Base-by-base conservation (phyloP, 1,140 invertebrate genomes). In the Pogonognathellus flavescens region DNA sequence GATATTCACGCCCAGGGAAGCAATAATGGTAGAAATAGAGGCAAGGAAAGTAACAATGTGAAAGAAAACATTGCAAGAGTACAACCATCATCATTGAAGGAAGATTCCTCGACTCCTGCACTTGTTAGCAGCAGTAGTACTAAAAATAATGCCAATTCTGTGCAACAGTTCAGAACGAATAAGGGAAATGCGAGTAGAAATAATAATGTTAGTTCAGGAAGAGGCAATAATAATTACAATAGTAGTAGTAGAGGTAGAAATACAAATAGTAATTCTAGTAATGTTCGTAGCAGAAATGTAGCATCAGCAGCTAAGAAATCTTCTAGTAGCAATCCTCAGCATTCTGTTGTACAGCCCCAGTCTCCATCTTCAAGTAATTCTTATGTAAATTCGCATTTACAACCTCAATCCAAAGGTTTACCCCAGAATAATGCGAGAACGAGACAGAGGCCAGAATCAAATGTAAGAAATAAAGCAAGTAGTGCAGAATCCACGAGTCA, bases 251-350 rank as follows among this genome's bases (percentile, higher is more conserved):
- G 31, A 18, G 41, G 31, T 76, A 76, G 41, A 49, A 76, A 31
- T 16, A 6, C n/a, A 49, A 76, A 31, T 76, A n/a, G n/a, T n/a
- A 76, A 76, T 66, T 66, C 62, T 76, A 76, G 70, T n/a, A n/a
- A n/a, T 76, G 70, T 76, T 76, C 25, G 41, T 76, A 76, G 31
- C n/a, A 31, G 70, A 57, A 57, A n/a, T 49, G 41, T 76, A n/a
- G 41, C 31, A 18, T 25, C 31, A 20, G 31, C 70, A 18, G 31
- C 41, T 16, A 76, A 76, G n/a, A 49, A 49, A 76, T 5, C 70
- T 76, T n/a, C 31, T 31, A 76, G 9, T 13, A 66, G 25, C 25
- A 66, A 31, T 66, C 22, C n/a, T n/a, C n/a, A n/a, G n/a, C n/a
- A 66, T 25, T 25, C 25, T 31, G 25, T 14, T 18, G 4, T 7